A percentile compares a stretch with the other conserved stretches of the same genome.
phyloP scores from a whole-genome alignment of 2,888 invertebrate species.

The Heliconius cydno region DNA sequence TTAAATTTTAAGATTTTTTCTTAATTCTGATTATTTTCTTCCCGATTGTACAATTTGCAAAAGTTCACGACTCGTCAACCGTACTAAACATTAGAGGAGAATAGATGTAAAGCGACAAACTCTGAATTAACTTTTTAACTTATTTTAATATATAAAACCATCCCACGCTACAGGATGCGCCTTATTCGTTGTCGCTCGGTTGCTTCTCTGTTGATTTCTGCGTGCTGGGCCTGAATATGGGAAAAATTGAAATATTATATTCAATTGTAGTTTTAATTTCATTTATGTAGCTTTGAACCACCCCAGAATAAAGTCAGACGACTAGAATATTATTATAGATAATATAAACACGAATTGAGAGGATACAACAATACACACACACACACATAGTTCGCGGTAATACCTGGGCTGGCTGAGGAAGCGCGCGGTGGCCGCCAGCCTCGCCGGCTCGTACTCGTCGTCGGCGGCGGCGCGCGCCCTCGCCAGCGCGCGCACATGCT shows the following conservation, averaged over 20 bases:
- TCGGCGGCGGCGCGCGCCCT: conserved; percentile 58
- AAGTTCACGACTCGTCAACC: neutral
- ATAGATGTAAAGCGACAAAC: conserved; percentile 6
- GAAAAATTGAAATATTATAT: neutral
- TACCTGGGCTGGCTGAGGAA: conserved; percentile 55
- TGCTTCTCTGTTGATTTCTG: conserved; percentile 26
- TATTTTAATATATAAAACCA: conserved; percentile 1
- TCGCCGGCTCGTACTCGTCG: conserved; percentile 61
- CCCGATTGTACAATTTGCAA: too few species aligned
- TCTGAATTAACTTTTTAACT: conserved; percentile 36
- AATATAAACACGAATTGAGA: too few species aligned
- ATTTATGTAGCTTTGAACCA: neutral
- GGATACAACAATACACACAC: too few species aligned
- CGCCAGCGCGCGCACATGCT: conserved; percentile 62
- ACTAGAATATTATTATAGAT: too few species aligned
- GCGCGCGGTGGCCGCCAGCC: conserved; percentile 58
- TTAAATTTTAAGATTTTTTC: neutral
- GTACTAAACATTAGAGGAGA: neutral
- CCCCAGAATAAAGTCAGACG: too few species aligned
- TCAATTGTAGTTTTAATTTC: neutral
- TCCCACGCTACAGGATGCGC: neutral
- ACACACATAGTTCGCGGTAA: neutral
- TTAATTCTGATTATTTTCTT: neutral
- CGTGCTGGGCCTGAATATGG: conserved; percentile 26
- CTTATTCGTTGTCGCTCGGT: conserved; percentile 16